These are phyloP conservation scores for Tachycineta bicolor DNA, from an alignment of 2,113 vertebrate species.

Conservation along the genomic window DNA sequence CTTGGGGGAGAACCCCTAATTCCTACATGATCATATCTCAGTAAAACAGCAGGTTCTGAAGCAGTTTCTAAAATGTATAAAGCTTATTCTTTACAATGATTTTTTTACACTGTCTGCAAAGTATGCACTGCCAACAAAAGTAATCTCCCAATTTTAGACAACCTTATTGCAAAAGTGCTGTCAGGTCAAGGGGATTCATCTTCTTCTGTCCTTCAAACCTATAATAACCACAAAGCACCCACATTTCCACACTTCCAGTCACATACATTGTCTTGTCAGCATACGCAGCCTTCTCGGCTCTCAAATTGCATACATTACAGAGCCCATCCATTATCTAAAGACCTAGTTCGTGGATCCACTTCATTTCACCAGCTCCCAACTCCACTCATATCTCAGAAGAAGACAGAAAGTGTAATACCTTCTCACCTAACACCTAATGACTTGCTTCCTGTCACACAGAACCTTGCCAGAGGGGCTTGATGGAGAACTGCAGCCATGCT, in stretches of 20 bases:
- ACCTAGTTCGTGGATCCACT: neutral
- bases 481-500: constrained; percentile 12
- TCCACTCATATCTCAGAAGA: constrained; percentile 43
- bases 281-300: neutral
- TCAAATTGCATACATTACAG: constrained; percentile 53
- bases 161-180: constrained; percentile 15
- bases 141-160: constrained; percentile 50
- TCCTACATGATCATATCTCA: neutral
- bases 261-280: constrained; percentile 62
- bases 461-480: constrained; percentile 56
- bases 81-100: neutral
- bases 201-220: constrained; percentile 49
- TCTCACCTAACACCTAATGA: constrained; percentile 58
- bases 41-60: constrained; percentile 10
- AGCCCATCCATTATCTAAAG: constrained; percentile 55
- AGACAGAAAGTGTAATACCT: constrained; percentile 54
- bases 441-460: constrained; percentile 43
- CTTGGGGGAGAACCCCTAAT: neutral
- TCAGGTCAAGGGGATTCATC: constrained; percentile 54
- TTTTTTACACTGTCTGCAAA: constrained; percentile 19
- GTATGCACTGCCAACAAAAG: neutral
- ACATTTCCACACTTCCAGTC: constrained; percentile 39
- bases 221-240: constrained; percentile 62
- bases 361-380: constrained; percentile 45
- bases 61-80: neutral